phyloP scores from a whole-genome alignment of 2,113 vertebrate species.

The Prunella fulvescens region DNA sequence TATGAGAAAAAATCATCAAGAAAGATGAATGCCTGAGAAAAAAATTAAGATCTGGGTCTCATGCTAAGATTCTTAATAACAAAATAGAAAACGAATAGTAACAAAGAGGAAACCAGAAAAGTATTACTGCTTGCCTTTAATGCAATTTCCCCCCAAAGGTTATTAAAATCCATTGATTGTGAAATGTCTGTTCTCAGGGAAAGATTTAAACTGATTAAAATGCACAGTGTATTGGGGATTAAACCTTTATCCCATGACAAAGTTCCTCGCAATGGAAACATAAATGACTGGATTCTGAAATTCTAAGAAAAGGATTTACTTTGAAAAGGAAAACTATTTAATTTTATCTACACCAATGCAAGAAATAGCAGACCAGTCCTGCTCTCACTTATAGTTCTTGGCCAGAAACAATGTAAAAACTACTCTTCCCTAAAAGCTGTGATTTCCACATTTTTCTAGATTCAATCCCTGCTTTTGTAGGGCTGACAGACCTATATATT shows the following conservation, averaged over 20 bases:
- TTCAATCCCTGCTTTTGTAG: not conserved
- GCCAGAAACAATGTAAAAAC: not conserved
- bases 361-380: not conserved
- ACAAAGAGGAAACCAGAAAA: not conserved
- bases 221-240: slow-evolving; percentile 5
- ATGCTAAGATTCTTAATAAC: slow-evolving; percentile 11
- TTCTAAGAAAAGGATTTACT: slow-evolving; percentile 41
- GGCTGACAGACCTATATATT: not conserved
- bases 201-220: slow-evolving; percentile 54
- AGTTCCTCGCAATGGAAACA: slow-evolving; percentile 5
- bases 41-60: not conserved
- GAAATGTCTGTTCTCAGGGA: slow-evolving; percentile 15
- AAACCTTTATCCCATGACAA: slow-evolving; percentile 38
- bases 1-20: not conserved
- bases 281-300: slow-evolving; percentile 8
- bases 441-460: not conserved
- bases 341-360: not conserved
- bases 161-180: slow-evolving; percentile 43
- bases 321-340: not conserved
- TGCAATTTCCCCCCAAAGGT: not conserved
- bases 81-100: not conserved
- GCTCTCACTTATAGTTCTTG: not conserved
- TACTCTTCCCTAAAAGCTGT: not conserved
- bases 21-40: slow-evolving; percentile 37
- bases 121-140: not conserved